These are phyloP conservation scores for Phrynocephalus forsythii DNA, from an alignment of 2,797 vertebrate species.

Conservation along the genomic window DNA sequence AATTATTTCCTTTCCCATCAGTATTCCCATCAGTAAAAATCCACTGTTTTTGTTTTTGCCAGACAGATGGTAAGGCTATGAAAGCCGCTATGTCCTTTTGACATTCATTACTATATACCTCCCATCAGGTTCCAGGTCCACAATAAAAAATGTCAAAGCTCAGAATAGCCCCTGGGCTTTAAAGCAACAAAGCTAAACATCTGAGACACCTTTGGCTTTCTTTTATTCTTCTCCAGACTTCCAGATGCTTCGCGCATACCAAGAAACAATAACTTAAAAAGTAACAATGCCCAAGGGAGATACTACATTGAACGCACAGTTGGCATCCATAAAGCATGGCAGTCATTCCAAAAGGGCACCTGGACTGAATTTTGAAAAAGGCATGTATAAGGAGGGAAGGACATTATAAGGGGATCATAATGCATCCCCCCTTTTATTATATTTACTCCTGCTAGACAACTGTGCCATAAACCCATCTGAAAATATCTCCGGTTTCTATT, in stretches of 20 bases:
- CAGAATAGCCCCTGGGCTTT: not conserved
- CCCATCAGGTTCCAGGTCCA: not conserved
- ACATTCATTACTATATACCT: not conserved
- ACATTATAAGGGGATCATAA: not conserved
- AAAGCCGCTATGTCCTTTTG: not conserved
- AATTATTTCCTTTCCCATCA: conserved; percentile 24
- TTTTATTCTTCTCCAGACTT: conserved; percentile 1
- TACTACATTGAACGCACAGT: fast-evolving
- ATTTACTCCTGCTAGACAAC: not conserved
- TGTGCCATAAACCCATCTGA: not conserved
- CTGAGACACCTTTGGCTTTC: not conserved
- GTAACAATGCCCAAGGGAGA: conserved; percentile 19
- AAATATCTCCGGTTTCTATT: not conserved
- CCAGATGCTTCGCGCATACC: not conserved
- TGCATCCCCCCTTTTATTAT: not conserved
- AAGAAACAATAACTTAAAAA: not conserved
- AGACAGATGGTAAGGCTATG: fast-evolving
- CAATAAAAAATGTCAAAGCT: not conserved
- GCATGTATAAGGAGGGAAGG: not conserved
- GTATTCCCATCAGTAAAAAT: fast-evolving
- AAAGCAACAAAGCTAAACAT: not conserved
- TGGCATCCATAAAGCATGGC: not conserved
- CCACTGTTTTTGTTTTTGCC: fast-evolving
- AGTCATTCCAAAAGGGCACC: not conserved
- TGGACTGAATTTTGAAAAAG: conserved; percentile 20